These are phyloP conservation scores for Myodes glareolus DNA, from an alignment of 2,113 vertebrate genomes.

Conservation along the genomic window DNA sequence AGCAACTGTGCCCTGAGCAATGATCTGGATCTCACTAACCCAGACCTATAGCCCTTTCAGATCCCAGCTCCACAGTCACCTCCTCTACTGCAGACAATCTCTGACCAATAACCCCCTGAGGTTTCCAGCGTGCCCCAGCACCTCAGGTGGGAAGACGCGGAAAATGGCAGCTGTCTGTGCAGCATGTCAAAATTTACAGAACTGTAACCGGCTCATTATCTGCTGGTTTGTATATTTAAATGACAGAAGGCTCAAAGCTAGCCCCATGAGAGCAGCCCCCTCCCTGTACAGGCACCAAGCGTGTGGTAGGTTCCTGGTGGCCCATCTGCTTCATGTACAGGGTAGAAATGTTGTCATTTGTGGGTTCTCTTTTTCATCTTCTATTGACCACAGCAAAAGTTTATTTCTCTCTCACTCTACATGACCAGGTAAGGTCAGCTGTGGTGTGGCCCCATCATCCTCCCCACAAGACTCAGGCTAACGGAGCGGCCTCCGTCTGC, in stretches of 20 bases:
- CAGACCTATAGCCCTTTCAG: not conserved
- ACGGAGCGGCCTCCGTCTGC: not conserved
- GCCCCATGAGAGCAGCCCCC: too few species aligned
- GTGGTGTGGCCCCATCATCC: not conserved
- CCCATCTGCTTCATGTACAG: not conserved
- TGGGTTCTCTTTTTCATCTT: not conserved
- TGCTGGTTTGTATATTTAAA: too few species aligned
- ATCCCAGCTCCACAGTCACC: not conserved
- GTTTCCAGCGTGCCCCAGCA: not conserved
- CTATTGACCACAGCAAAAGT: not conserved
- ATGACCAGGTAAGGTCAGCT: not conserved
- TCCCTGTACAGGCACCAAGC: not conserved
- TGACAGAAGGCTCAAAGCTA: not conserved
- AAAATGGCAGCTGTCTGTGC: not conserved
- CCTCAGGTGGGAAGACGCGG: not conserved
- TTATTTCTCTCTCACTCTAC: not conserved
- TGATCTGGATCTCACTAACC: not conserved
- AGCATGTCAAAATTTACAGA: not conserved
- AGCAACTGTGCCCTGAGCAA: not conserved
- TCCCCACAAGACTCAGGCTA: slow-evolving; percentile 36
- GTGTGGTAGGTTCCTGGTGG: accelerated
- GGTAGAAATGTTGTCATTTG: too few species aligned
- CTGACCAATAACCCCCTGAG: too few species aligned
- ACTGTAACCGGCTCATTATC: not conserved
- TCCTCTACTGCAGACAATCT: too few species aligned